Conservation (phyloP, 1,140 invertebrate genomes). For the Galleria mellonella region DNA sequence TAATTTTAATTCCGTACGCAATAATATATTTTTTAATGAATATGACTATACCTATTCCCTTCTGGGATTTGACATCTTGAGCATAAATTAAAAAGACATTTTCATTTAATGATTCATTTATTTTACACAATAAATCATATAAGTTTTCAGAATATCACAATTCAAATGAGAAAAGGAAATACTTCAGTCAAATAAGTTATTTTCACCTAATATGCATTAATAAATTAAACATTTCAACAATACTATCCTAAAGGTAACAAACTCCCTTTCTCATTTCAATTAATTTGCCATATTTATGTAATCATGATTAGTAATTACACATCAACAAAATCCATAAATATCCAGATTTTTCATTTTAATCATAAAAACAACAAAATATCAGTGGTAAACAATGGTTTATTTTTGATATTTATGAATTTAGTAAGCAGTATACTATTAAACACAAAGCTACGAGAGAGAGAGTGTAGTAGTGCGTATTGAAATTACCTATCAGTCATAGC, state of each 20-base stretch:
- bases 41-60: no score
- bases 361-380: not conserved
- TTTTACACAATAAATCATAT: constrained; percentile 1
- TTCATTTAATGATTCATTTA: no score
- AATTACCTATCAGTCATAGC: constrained; percentile 17
- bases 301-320: no score
- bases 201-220: constrained; percentile 6
- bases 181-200: constrained; percentile 17
- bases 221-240: constrained; percentile 18
- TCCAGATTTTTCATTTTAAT: no score
- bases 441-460: constrained; percentile 15
- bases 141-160: constrained; percentile 23
- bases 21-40: no score
- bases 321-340: no score
- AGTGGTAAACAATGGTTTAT: not conserved
- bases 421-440: constrained; percentile 4
- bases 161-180: constrained; percentile 51
- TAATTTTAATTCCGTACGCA: no score
- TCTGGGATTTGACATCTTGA: no score
- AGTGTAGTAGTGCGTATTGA: not conserved
- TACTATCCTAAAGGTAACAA: constrained; percentile 14
- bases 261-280: constrained; percentile 21
- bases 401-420: constrained; percentile 15
- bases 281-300: not conserved
- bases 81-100: no score